These are phyloP conservation scores for Temnothorax curvispinosus DNA, from an alignment of 1,140 invertebrate species.

Conservation along the genomic window DNA sequence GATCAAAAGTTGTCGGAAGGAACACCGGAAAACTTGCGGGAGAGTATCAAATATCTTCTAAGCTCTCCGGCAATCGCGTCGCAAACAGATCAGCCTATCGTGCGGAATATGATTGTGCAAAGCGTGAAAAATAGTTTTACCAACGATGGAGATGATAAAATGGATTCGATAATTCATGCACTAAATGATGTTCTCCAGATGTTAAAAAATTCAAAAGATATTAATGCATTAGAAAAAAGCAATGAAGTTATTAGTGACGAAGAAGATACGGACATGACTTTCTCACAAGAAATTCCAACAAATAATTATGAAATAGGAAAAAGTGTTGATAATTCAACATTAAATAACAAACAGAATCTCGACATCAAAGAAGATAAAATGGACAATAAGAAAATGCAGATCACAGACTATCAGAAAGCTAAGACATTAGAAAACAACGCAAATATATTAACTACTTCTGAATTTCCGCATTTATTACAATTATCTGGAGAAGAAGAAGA, in stretches of 20 bases:
- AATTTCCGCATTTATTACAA: background rate
- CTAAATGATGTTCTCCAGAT: constrained; percentile 64
- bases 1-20: background rate
- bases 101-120: constrained; percentile 78
- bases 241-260: background rate
- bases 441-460: too few relatives aligned
- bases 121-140: constrained; percentile 70
- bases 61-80: constrained; percentile 66
- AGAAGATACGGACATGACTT: background rate
- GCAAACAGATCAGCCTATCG: constrained; percentile 58
- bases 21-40: background rate
- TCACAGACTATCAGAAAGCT: background rate
- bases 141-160: constrained; percentile 31
- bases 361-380: background rate
- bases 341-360: background rate
- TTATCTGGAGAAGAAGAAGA: constrained; percentile 16
- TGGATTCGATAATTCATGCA: constrained; percentile 69
- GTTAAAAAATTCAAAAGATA: background rate
- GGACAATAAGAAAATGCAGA: background rate
- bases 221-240: background rate
- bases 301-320: background rate
- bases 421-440: background rate
- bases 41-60: constrained; percentile 68
- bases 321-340: background rate
- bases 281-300: background rate